Evolutionary conservation across 2,113 vertebrate species (phyloP), one percentile per base, ranked within the genome.

Genomic region (Pseudopodoces humilis): DNA sequence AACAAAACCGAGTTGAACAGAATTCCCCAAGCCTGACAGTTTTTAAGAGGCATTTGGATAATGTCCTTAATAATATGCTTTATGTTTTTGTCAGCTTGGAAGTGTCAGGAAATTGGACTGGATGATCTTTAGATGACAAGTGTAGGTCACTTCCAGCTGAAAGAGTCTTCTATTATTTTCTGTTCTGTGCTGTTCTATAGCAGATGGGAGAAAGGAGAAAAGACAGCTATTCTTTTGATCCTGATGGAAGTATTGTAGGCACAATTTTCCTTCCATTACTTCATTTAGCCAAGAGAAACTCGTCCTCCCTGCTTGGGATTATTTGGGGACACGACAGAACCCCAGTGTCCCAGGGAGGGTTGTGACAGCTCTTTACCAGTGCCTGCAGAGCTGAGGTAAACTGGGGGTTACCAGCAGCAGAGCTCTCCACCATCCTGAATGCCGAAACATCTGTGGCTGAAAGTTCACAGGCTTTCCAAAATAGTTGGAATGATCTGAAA

Each of bases 361-460:
- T 70, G 46, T 75, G 69, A 7, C 7, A 56, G 28, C 9, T 28
- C 31, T 56, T 87, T 10, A 13, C 7, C 28, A 18, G 15, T 15
- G 20, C 17, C 27, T 55, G 31, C 22, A 68, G 44, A 37, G 10
- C 44, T 60, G 23, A 24, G 43, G 44, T 6, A 20, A 52, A 9
- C 21, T 25, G 20, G 12, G 28, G 3, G 2, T 35, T 16, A 35
- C 13, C 25, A 81, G 31, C 24, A 47, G 33, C 41, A 65, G 15
- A 74, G 49, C 18, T 78, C 55, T 27, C 11, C 33, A 5, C 15
- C 44, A 10, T 20, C 68, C 39, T 11, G 17, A 31, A 28, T 1
- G 2, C 23, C 50, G 39, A 21, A 86, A 72, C 2, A 0, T 1
- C 3, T 21, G 10, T 22, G 30, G 6, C 49, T 67, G 18, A 9